Conservation (phyloP, 2,888 invertebrate species). For the Peribatodes rhomboidaria region DNA sequence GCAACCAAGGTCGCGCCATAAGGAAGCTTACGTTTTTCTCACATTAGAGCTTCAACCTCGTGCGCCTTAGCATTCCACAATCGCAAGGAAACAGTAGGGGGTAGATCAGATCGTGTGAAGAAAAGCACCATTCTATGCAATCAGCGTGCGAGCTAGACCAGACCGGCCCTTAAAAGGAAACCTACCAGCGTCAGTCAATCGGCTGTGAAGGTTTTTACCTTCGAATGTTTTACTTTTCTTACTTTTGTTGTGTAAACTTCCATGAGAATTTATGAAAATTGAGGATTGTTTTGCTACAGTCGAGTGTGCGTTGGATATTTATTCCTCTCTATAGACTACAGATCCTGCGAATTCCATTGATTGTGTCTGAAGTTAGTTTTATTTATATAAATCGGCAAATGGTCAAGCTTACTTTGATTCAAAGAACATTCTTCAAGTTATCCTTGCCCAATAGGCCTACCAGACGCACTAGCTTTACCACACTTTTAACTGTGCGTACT, state of each 20-base stretch:
- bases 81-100: constrained; percentile 36
- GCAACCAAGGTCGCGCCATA: constrained; percentile 17
- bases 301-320: constrained; percentile 7
- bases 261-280: constrained; percentile 33
- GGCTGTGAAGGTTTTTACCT: constrained; percentile 31
- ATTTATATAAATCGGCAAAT: neutral
- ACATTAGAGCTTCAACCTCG: constrained; percentile 31
- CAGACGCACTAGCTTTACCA: no score
- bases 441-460: no score
- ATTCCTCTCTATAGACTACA: constrained; percentile 10
- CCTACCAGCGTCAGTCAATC: constrained; percentile 34
- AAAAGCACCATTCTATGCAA: constrained; percentile 43
- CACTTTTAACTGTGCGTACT: no score
- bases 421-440: no score
- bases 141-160: constrained; percentile 40
- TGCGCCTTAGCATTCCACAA: constrained; percentile 27
- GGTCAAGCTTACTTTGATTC: neutral
- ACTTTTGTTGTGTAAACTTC: constrained; percentile 19
- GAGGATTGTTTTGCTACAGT: constrained; percentile 21
- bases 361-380: neutral
- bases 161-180: constrained; percentile 42
- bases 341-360: neutral
- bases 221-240: constrained; percentile 29
- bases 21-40: constrained; percentile 34
- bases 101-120: constrained; percentile 45